These are phyloP conservation scores for Tetragonula carbonaria DNA, from an alignment of 2,888 invertebrate genomes.

Conservation along the genomic window DNA sequence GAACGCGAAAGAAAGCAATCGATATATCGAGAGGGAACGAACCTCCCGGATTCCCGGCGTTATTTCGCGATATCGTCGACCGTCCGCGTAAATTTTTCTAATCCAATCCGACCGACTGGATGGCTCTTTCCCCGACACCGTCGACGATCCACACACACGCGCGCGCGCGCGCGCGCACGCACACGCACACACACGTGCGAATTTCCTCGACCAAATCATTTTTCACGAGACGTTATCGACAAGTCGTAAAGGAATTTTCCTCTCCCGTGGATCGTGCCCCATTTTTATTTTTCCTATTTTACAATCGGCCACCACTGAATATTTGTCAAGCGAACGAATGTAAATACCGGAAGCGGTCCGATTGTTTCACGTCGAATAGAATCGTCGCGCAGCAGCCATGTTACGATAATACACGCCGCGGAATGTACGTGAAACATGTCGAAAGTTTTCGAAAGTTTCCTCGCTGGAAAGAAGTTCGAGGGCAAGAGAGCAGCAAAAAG, in stretches of 20 bases:
- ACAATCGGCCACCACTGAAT: not conserved
- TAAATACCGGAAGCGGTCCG: not conserved
- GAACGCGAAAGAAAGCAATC: slow-evolving; percentile 64
- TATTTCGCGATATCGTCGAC: slow-evolving; percentile 55
- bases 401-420: too few relatives aligned
- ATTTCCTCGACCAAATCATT: not conserved
- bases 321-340: not conserved
- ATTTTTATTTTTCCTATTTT: not conserved
- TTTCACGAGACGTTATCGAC: not conserved
- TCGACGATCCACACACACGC: not conserved
- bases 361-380: too few relatives aligned
- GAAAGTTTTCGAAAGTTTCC: not conserved
- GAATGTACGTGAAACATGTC: not conserved
- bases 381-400: too few relatives aligned
- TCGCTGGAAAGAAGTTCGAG: not conserved
- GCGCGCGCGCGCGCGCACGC: too few relatives aligned
- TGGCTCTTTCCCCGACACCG: not conserved
- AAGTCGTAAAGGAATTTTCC: not conserved
- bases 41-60: slow-evolving; percentile 37
- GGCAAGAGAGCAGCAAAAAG: not conserved
- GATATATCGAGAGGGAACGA: slow-evolving; percentile 46
- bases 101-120: slow-evolving; percentile 33
- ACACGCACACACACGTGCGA: not conserved
- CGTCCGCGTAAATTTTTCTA: slow-evolving; percentile 49
- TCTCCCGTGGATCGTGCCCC: too few relatives aligned